Percentiles rank a stretch among this genome's conserved stretches.
These are phyloP conservation scores for Ceratotherium simum DNA, from an alignment of 2,113 vertebrate species.

Conservation along the genomic window DNA sequence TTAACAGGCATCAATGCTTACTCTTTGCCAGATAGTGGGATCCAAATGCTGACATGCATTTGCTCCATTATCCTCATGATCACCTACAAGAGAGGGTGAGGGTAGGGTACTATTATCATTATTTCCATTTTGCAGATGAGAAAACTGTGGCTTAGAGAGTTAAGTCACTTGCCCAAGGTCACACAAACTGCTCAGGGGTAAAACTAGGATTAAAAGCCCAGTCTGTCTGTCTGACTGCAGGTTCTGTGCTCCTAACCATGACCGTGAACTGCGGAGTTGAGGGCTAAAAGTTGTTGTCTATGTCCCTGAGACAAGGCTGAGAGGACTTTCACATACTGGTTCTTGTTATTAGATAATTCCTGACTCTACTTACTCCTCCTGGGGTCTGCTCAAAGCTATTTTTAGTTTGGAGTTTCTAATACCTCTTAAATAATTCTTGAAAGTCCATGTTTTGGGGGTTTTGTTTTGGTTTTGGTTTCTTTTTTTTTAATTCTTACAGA, in stretches of 20 bases:
- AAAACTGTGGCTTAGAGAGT: not conserved
- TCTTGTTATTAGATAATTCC: not conserved
- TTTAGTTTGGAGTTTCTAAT: slow-evolving; percentile 52
- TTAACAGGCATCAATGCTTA: not conserved
- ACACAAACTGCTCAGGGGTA: not conserved
- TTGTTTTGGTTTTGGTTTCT: not conserved
- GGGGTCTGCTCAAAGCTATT: not conserved
- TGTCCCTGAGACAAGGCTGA: not conserved
- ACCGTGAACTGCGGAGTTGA: not conserved
- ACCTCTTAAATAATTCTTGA: slow-evolving; percentile 52
- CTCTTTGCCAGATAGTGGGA: not conserved
- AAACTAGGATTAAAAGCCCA: not conserved
- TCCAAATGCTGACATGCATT: rapidly evolving
- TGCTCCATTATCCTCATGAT: not conserved
- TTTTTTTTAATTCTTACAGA: not conserved
- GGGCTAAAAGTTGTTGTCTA: not conserved
- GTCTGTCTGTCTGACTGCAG: not conserved
- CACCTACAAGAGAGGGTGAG: not conserved
- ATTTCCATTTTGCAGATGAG: not conserved
- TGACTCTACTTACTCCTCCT: not conserved
- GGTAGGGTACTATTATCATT: not conserved
- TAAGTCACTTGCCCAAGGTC: not conserved
- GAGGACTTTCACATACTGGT: not conserved
- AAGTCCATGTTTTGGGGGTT: not conserved
- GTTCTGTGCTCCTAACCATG: not conserved